Evolutionary conservation across 2,113 vertebrate species (phyloP).

Genomic region (Caranx ignobilis): DNA sequence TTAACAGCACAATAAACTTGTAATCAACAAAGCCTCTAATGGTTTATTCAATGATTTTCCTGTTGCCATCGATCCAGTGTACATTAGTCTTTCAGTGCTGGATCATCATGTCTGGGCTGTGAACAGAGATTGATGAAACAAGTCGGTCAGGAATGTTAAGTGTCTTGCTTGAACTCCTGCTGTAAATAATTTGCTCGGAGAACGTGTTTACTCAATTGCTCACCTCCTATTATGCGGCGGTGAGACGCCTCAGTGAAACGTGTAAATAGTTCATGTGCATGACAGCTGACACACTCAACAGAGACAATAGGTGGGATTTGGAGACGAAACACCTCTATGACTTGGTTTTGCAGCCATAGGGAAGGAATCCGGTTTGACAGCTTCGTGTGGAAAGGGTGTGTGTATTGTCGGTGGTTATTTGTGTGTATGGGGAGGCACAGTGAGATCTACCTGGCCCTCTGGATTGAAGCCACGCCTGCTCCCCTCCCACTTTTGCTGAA

Average conservation of each 20-base stretch:
- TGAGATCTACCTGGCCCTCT: conserved; percentile 63
- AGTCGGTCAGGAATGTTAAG: conserved; percentile 68
- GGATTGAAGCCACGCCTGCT: conserved; percentile 75
- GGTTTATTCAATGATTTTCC: conserved; percentile 54
- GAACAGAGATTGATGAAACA: conserved; percentile 55
- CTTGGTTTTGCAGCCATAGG: conserved; percentile 39
- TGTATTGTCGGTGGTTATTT: conserved; percentile 66
- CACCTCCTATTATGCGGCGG: conserved; percentile 21
- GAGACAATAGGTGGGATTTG: conserved; percentile 34
- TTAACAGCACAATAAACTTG: conserved; percentile 55
- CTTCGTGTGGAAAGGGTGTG: conserved; percentile 71
- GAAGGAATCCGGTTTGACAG: conserved; percentile 83
- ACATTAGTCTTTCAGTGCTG: conserved; percentile 63
- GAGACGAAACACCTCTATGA: conserved; percentile 54
- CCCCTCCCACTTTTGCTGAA: conserved; percentile 62
- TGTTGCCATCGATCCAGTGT: conserved; percentile 55
- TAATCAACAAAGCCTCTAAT: conserved; percentile 56
- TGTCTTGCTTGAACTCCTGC: conserved; percentile 40
- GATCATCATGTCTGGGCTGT: conserved; percentile 29
- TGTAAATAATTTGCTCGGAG: conserved; percentile 68
- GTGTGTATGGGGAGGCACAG: conserved; percentile 30
- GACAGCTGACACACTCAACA: conserved; percentile 34
- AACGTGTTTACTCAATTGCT: conserved; percentile 35
- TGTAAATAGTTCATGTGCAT: conserved; percentile 13
- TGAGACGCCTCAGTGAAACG: conserved; percentile 32